Conservation (phyloP, 2,888 invertebrate genomes). For the Periphyllus acericola region DNA sequence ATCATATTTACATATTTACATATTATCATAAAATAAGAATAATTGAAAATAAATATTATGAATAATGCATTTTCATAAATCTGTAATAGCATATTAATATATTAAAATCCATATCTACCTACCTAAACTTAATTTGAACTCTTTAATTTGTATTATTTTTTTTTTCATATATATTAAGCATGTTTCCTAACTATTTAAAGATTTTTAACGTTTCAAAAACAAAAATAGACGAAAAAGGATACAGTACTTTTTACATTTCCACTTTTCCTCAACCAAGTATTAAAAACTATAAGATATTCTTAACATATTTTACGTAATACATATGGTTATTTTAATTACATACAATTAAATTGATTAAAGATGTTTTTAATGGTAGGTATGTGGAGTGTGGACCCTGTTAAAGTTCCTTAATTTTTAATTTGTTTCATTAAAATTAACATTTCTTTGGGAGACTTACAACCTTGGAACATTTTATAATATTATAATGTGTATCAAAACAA, state of each 20-base stretch:
- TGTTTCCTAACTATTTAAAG: background rate
- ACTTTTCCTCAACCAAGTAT: background rate
- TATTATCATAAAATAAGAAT: background rate
- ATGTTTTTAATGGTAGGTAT: background rate
- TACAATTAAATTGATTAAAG: background rate
- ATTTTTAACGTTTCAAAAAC: background rate
- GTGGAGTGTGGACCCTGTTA: conserved; percentile 33
- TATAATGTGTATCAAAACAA: background rate
- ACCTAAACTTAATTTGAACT: conserved; percentile 27
- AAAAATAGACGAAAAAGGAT: background rate
- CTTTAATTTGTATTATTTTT: background rate
- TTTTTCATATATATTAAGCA: background rate
- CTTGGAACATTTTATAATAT: background rate
- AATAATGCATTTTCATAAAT: background rate
- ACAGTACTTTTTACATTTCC: background rate
- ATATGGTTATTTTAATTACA: background rate
- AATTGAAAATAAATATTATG: background rate
- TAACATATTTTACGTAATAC: background rate
- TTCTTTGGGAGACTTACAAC: background rate
- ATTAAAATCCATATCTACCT: background rate
- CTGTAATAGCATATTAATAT: background rate
- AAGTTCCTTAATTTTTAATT: background rate
- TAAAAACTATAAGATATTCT: background rate
- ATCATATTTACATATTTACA: no score
- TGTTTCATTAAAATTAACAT: background rate